phyloP scores from a whole-genome alignment of 2,113 vertebrate genomes.

The Pelmatolapia mariae region DNA sequence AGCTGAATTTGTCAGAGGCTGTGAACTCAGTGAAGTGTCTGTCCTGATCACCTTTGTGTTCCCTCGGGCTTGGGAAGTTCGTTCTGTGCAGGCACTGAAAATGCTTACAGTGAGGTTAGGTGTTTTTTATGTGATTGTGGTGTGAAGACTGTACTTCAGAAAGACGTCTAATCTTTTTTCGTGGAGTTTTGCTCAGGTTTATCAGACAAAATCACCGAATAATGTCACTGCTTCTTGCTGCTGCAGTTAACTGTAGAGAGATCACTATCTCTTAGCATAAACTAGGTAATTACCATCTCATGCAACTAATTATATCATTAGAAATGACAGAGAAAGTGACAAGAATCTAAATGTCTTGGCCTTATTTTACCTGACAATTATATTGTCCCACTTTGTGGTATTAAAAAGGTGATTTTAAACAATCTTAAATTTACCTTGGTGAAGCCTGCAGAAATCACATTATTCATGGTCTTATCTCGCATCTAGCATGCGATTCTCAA shows the following conservation, averaged over 20 bases:
- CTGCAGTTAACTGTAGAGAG: background rate
- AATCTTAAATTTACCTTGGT: background rate
- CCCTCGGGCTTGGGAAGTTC: fast-evolving
- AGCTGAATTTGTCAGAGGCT: background rate
- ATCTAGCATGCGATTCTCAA: background rate
- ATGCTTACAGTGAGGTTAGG: background rate
- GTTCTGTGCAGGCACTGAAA: background rate
- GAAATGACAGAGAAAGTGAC: background rate
- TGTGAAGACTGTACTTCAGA: background rate
- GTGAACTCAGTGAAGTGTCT: fast-evolving
- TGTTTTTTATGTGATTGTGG: background rate
- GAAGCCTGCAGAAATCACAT: background rate
- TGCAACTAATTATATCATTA: background rate
- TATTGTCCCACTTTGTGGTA: fast-evolving
- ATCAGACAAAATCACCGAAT: background rate
- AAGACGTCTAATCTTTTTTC: fast-evolving
- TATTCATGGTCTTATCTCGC: background rate
- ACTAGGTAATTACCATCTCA: background rate
- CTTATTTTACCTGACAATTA: background rate
- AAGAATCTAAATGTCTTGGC: background rate
- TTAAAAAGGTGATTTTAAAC: background rate
- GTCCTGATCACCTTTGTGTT: background rate
- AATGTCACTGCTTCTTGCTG: background rate
- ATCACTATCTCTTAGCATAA: background rate
- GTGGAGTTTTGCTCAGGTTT: background rate